Base-by-base conservation (phyloP, 1,140 invertebrate genomes). In the Drosophila lacteicornis region DNA sequence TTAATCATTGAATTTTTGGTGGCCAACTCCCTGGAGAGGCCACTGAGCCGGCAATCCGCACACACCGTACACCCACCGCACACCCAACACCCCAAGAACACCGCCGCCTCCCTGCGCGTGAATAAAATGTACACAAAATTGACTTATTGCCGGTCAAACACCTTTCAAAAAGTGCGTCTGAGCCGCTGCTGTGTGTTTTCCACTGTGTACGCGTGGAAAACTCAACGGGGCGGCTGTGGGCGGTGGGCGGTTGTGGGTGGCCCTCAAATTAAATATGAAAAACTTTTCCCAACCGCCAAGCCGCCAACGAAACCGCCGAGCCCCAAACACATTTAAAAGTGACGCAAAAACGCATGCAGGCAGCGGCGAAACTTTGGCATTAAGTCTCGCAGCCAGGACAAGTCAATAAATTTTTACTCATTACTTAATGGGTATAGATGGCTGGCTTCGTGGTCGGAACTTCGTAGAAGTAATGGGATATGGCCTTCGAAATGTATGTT, bases 81-180 rank as follows among this genome's bases (percentile, higher is more conserved):
- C 19, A 40, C 19, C 56, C 33, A 40, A 12, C 50, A 71, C 50
- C 65, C 51, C 12, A 30, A 25, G 30, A 17, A 43, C 49, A 38
- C 63, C 40, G 36, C n/a, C 65, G 15, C 13, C 36, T 60, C 59
- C 13, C 49, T 30, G 68, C 76, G 62, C 75, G 78, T 90, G 85
- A 81, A 90, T 85, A 79, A 84, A 85, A 88, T 77, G 78, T 88
- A 90, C 80, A 90, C 85, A 85, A 90, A 90, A 90, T 90, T 90
- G 85, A 90, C 85, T 90, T 90, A 90, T 85, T 90, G 86, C 85
- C 85, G 86, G 86, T 91, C 85, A 90, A 90, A 90, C 85, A 90
- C 85, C 85, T 90, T 90, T 67, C 85, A 69, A 85, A 88, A 70
- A 73, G 57, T 70, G 75, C 75, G 67, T 79, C 59, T 79, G 76